Evolutionary conservation across 2,113 vertebrate genomes (phyloP), one percentile per base, ranked within the genome.

Genomic region (Ictidomys tridecemlineatus): DNA sequence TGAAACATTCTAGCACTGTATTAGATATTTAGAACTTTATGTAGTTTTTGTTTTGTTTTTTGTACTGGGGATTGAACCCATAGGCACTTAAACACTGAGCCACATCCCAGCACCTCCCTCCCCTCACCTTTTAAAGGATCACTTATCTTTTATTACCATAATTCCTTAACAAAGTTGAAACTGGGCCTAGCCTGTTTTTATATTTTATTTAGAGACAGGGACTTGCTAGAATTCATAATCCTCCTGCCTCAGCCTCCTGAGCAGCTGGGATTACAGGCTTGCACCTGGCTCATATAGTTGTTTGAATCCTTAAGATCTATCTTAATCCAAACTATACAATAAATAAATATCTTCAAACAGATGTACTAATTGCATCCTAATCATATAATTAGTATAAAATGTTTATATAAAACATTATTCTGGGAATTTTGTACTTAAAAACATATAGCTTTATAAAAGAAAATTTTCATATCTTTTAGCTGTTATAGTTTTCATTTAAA

Each of bases 341-440:
- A 95, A 95, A 70, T 93, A 37, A 93, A 69, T 92, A 85, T 74
- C 34, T 83, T 93, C 78, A 85, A 89, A 82, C 14, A 63, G 53
- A 91, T 58, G 16, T 73, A n/a, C 51, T 87, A 76, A 70, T 92
- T 86, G 78, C 26, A 93, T 91, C 20, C 61, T 72, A 91, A 95
- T 89, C 89, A 86, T 37, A 73, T 86, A 92, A 91, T 86, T 95
- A 88, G 61, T 51, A 63, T 63, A 92, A 89, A 3, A 56, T 87
- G 73, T 92, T 84, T 89, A 80, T 74, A 85, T 61, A 95, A 93
- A n/a, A 79, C 32, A 84, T 70, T 86, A 78, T 37, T 96, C 39
- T 76, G 76, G 39, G 13, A 61, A 74, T 58, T 80, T 96, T 96
- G 4, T 94, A 51, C 70, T 72, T 95, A 88, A 92, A 96, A 94